Evolutionary conservation across 1,140 invertebrate species (phyloP).

Genomic region (Drosophila trapezifrons): DNA sequence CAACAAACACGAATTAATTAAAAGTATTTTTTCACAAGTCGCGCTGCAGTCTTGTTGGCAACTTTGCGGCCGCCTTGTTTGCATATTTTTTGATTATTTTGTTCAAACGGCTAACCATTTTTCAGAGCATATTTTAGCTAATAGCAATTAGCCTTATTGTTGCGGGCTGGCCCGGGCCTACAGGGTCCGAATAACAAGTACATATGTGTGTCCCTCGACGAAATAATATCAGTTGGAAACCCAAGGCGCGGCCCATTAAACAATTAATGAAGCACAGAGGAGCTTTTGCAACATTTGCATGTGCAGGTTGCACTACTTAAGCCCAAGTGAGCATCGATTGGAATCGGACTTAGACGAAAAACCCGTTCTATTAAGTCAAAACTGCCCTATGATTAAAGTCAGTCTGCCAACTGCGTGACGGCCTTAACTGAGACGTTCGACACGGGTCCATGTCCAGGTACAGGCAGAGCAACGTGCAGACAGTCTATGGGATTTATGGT

Average conservation of each 20-base stretch:
- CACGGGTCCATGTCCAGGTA: conserved; percentile 36
- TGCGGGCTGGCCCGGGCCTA: conserved; percentile 24
- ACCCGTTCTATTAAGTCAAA: conserved; percentile 57
- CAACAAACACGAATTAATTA: conserved; percentile 74
- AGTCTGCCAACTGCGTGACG: conserved; percentile 53
- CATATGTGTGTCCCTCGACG: conserved; percentile 22
- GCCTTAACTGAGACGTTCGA: conserved; percentile 66
- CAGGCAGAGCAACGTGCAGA: conserved; percentile 36
- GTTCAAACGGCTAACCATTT: conserved; percentile 45
- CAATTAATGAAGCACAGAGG: conserved; percentile 74
- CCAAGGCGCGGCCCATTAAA: conserved; percentile 73
- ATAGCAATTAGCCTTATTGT: conserved; percentile 76
- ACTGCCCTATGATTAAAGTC: conserved; percentile 73
- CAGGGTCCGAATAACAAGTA: conserved; percentile 8
- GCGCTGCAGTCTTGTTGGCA: conserved; percentile 59
- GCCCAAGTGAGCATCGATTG: conserved; percentile 4
- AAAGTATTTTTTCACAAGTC: conserved; percentile 69
- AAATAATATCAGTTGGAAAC: not conserved
- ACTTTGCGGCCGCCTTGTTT: conserved; percentile 67
- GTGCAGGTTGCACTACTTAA: conserved; percentile 29
- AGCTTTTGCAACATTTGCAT: conserved; percentile 38
- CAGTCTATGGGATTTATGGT: conserved; percentile 47
- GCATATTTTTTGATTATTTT: conserved; percentile 76
- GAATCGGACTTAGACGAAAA: conserved; percentile 20
- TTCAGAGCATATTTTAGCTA: conserved; percentile 62